Percentiles rank a stretch among this genome's conserved stretches.
Conservation (phyloP, 2,888 invertebrate species). For the Seira ritae region DNA sequence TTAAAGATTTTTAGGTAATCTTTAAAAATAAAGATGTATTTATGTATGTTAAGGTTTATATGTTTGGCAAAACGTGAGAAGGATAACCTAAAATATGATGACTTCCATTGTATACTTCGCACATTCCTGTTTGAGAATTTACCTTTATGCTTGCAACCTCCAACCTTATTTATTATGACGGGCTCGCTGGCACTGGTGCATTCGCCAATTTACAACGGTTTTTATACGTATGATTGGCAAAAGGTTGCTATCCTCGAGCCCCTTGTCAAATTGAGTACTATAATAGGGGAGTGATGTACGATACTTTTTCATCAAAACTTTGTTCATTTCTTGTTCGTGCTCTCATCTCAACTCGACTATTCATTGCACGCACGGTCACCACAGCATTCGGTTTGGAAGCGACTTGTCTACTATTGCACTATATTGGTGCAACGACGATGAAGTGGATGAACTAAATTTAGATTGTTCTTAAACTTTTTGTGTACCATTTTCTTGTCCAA, state of each 20-base stretch:
- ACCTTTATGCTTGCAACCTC: too few relatives aligned
- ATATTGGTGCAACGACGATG: neutral
- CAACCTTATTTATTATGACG: neutral
- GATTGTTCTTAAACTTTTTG: slow-evolving; percentile 23
- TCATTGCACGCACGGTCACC: slow-evolving; percentile 10
- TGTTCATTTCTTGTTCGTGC: too few relatives aligned
- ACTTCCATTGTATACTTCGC: too few relatives aligned
- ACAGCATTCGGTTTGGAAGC: slow-evolving; percentile 22
- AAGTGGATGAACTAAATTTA: slow-evolving; percentile 42
- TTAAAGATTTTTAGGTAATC: too few relatives aligned
- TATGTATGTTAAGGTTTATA: too few relatives aligned
- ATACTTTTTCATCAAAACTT: too few relatives aligned
- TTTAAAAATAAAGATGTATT: too few relatives aligned
- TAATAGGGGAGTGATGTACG: neutral
- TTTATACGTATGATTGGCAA: neutral
- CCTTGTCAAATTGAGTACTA: too few relatives aligned
- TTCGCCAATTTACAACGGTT: neutral
- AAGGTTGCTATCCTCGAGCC: neutral
- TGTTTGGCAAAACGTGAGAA: too few relatives aligned
- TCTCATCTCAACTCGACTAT: too few relatives aligned
- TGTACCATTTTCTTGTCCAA: neutral
- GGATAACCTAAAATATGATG: too few relatives aligned
- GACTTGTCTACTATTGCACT: slow-evolving; percentile 26
- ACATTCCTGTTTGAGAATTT: too few relatives aligned
- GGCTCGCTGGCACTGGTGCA: neutral